phyloP scores from a whole-genome alignment of 1,140 invertebrate genomes.

The Cotesia glomerata region DNA sequence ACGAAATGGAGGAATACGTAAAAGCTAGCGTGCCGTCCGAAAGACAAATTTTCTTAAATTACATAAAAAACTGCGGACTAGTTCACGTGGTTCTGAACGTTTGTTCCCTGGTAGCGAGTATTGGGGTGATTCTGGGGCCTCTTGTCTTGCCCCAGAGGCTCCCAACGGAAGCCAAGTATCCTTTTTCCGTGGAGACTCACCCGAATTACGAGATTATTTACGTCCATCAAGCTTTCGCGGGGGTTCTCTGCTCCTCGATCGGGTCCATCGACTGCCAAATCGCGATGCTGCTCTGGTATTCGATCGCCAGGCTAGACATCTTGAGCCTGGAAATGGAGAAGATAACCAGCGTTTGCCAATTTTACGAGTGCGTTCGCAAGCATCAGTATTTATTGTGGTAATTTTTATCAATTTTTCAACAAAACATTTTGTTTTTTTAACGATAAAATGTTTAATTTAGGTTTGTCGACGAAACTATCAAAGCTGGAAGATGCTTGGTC shows the following conservation, averaged over 20 bases:
- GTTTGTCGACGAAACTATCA: background rate
- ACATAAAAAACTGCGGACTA: background rate
- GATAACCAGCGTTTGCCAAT: background rate
- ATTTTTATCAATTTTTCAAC: too few species aligned
- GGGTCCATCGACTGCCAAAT: slow-evolving; percentile 21
- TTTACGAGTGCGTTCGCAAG: slow-evolving; percentile 19
- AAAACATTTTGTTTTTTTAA: too few species aligned
- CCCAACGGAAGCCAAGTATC: slow-evolving; percentile 25
- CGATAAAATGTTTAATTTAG: too few species aligned
- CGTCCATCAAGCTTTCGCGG: slow-evolving; percentile 13
- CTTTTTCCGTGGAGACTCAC: slow-evolving; percentile 20
- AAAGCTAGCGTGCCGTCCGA: background rate
- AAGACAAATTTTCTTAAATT: background rate
- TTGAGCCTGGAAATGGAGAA: slow-evolving; percentile 17
- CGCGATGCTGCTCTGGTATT: slow-evolving; percentile 24
- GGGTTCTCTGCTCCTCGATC: slow-evolving; percentile 3
- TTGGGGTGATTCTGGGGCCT: slow-evolving; percentile 22
- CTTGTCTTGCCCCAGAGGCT: slow-evolving; percentile 17
- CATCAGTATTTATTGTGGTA: slow-evolving; percentile 30
- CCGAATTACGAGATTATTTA: slow-evolving; percentile 22
- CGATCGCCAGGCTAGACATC: slow-evolving; percentile 23
- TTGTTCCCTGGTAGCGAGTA: background rate
- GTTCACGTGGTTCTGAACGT: background rate
- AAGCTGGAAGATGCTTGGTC: background rate
- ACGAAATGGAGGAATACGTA: slow-evolving; percentile 1